These are phyloP conservation scores for Drosophila cracens DNA, from an alignment of 2,888 invertebrate species.

Conservation along the genomic window DNA sequence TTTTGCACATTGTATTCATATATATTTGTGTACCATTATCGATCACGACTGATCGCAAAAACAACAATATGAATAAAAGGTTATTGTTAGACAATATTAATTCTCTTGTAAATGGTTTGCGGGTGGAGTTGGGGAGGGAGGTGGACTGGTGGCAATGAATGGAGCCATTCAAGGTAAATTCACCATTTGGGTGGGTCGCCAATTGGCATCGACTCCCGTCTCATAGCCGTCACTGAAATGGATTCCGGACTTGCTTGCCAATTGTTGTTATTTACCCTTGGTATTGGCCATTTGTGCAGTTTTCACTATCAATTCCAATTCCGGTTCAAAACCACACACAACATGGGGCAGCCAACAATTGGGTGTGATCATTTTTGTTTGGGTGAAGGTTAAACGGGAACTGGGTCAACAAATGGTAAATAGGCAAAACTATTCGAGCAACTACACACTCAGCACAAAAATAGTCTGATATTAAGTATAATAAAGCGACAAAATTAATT, in stretches of 20 bases:
- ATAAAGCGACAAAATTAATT: not conserved
- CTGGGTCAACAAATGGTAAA: conserved; percentile 28
- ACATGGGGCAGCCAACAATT: conserved; percentile 12
- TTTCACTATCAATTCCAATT: conserved; percentile 40
- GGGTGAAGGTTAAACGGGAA: conserved; percentile 48
- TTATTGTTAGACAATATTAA: conserved; percentile 42
- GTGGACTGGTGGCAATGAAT: conserved; percentile 6
- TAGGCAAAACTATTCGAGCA: not conserved
- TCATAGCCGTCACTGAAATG: conserved; percentile 1
- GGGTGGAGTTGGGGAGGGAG: not conserved
- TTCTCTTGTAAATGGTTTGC: conserved; percentile 5
- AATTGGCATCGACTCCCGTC: conserved; percentile 10
- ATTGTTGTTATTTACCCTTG: conserved; percentile 51
- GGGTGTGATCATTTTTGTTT: not conserved
- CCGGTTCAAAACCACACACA: conserved; percentile 41
- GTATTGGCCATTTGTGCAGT: conserved; percentile 55
- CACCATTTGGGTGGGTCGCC: conserved; percentile 30
- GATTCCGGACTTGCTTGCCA: conserved; percentile 37
- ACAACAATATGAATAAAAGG: conserved; percentile 53
- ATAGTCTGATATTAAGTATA: not conserved
- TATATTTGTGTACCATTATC: conserved; percentile 48
- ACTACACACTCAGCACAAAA: not conserved
- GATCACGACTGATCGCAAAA: conserved; percentile 73
- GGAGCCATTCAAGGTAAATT: conserved; percentile 8
- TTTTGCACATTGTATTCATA: not conserved